Base-by-base conservation (phyloP, 2,888 invertebrate species). In the Yponomeuta plumbellus region DNA sequence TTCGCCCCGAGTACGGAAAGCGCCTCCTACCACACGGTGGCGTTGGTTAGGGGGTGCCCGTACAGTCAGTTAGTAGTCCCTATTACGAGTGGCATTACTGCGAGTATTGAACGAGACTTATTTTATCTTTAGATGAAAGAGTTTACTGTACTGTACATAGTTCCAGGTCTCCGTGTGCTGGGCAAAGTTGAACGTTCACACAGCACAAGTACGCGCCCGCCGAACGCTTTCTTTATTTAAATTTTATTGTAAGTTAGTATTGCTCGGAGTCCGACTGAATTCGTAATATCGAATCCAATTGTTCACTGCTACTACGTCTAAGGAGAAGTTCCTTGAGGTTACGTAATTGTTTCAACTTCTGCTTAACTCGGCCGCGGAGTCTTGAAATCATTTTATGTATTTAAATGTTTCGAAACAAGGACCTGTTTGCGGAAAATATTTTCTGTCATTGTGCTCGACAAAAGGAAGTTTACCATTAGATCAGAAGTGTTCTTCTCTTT, bases 241-340 rank as follows among this genome's bases (percentile, higher is more conserved):
- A 89, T 87, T 86, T 83, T 84, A 91, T 92, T 86, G 92, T 92
- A 92, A 92, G 91, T 88, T 83, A 85, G 80, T 84, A 88, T 88
- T 92, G 89, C 91, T 88, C 13, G 13, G 75, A 80, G 81, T 80
- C 34, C 77, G 73, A 75, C 78, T 81, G 85, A 85, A 85, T 85
- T 85, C 80, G 79, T 77, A 83, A 86, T 80, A 78, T 74, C 75
- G 76, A 72, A 75, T 82, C 80, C 80, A 85, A 86, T 85, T 86
- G 85, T 84, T 85, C 81, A 81, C 80, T 80, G 80, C 80, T 78
- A 63, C n/a, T 22, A 39, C 22, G 20, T n/a, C 61, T n/a, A 17
- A n/a, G 22, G 22, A 63, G 40, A 44, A 63, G 63, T 63, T 63
- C 11, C 13, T 21, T n/a, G 62, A 61, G 63, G 44, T 44, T 40